Base-by-base conservation (phyloP, 1,140 invertebrate species). In the Scaptomyza pallida region DNA sequence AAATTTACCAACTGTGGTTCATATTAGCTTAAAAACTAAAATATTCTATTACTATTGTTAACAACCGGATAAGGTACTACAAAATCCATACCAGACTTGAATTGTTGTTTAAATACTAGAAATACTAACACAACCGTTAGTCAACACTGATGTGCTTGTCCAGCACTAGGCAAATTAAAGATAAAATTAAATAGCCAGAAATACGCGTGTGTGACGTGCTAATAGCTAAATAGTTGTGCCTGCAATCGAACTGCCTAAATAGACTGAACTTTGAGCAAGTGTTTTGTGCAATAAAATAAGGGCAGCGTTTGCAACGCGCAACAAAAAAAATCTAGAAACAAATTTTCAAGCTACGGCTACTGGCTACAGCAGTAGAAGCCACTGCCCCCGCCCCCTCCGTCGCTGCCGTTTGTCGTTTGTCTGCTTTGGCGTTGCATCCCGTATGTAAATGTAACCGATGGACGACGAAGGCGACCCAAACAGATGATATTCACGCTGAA, bases 401-500 rank as follows among this genome's bases (percentile, higher is more conserved):
- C 44, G 48, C 26, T 47, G 41, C 17, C 65, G 65, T 51, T 51
- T 23, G 56, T 62, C 59, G 60, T 70, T 63, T 56, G 69, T 67
- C 63, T 72, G 48, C 63, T 54, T 72, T 57, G 40, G 40, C 55
- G 40, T 55, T 67, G 62, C 62, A 62, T 57, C 60, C 60, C 68
- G 68, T 71, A 78, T 81, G 78, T 80, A 78, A 75, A 78, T 78
- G 64, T 55, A 60, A 68, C 63, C 55, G 48, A 68, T 72, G 64
- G 63, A 68, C 70, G 64, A 72, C 63, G 64, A 67, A 60, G 70
- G 55, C 70, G 64, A 57, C 48, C 56, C 56, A 72, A 72, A 72
- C 70, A 61, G 77, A 82, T 74, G 72, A 74, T 83, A 82, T 82
- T 83, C 77, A 83, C 55, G 50, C 67, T 67, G 48, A 65, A 56